Conservation (phyloP, 92 coral and sea anemone species). For the Epizoanthus fatuus region DNA sequence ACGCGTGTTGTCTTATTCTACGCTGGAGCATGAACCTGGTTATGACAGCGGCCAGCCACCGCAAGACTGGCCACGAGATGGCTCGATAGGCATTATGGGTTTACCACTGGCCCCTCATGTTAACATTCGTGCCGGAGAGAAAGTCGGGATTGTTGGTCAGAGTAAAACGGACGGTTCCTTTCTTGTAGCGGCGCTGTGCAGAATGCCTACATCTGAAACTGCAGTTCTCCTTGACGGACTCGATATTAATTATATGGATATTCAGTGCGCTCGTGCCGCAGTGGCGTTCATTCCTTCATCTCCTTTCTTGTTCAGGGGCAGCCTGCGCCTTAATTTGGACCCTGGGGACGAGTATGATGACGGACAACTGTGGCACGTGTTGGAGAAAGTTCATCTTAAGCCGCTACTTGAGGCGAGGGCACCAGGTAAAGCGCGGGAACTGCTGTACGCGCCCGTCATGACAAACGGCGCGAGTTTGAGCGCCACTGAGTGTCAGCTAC, state of each 20-base stretch:
- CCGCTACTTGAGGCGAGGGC: background rate
- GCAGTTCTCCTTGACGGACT: slow-evolving; percentile 5
- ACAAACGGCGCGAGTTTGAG: background rate
- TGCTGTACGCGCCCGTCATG: background rate
- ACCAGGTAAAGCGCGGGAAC: background rate
- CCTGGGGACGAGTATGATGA: slow-evolving; percentile 29
- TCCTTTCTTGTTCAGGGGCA: slow-evolving; percentile 8
- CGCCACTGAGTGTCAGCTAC: background rate
- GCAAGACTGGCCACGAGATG: slow-evolving; percentile 13
- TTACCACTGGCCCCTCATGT: background rate
- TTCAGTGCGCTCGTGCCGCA: slow-evolving; percentile 1
- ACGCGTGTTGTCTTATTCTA: slow-evolving; percentile 3
- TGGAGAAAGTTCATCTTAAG: slow-evolving; percentile 9
- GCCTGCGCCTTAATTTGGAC: slow-evolving; percentile 7
- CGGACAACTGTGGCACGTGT: background rate
- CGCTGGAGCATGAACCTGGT: slow-evolving; percentile 17
- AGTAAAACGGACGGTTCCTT: background rate
- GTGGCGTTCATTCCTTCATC: slow-evolving; percentile 22
- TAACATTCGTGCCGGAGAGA: background rate
- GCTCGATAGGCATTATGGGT: background rate
- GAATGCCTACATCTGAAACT: background rate
- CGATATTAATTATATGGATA: background rate
- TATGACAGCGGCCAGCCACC: background rate
- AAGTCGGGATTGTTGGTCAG: slow-evolving; percentile 9
- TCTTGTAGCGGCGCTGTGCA: background rate